Conservation (phyloP, 2,113 vertebrate genomes). For the Dryoscopus gambensis region DNA sequence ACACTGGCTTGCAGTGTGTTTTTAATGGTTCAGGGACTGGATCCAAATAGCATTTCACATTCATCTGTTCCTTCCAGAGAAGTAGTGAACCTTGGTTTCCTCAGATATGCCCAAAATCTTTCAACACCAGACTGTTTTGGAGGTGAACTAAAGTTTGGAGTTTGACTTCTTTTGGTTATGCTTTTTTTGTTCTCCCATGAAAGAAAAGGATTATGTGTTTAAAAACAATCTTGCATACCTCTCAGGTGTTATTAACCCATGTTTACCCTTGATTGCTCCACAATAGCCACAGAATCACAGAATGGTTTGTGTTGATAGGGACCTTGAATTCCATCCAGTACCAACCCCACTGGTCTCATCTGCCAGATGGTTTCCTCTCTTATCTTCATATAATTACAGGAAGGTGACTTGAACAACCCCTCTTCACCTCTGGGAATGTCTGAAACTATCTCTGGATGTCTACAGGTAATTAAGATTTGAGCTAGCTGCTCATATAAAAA, state of each 20-base stretch:
- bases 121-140: background rate
- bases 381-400: background rate
- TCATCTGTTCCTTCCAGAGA: background rate
- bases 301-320: background rate
- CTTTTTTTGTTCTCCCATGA: background rate
- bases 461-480: background rate
- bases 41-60: background rate
- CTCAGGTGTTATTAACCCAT: background rate
- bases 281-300: background rate
- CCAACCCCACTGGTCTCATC: background rate
- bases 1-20: background rate
- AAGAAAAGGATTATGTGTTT: background rate
- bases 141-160: background rate
- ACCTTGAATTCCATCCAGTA: background rate
- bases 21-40: background rate
- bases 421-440: background rate
- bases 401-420: background rate
- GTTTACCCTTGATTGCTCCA: background rate
- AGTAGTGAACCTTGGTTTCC: background rate
- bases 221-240: background rate
- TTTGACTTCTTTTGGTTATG: background rate
- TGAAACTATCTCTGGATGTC: background rate
- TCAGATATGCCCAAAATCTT: background rate
- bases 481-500: background rate
- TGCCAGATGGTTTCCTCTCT: background rate